Percentiles rank a stretch among this genome's conserved stretches.
Conservation (phyloP, 2,797 vertebrate genomes). For the Acrossocheilus wenchowensis region DNA sequence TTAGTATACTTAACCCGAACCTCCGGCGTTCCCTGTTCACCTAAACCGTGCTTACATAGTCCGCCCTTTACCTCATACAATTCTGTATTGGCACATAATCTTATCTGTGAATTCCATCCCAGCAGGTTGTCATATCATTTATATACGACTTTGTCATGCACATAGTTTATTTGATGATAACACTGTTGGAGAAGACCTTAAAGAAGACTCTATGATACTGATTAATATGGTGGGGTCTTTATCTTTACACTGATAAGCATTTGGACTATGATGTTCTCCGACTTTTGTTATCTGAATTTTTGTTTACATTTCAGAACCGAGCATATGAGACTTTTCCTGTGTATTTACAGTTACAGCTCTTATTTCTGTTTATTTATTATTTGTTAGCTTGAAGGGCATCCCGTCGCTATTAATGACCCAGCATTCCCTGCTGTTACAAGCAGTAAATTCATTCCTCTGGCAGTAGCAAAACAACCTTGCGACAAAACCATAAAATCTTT, state of each 20-base stretch:
- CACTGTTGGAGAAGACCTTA: background rate
- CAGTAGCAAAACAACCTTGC: conserved; percentile 15
- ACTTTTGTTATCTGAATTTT: background rate
- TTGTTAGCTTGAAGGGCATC: background rate
- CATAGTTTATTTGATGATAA: conserved; percentile 31
- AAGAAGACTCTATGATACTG: background rate
- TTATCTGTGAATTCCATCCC: conserved; percentile 24
- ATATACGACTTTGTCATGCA: conserved; percentile 30
- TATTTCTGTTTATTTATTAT: conserved; percentile 16
- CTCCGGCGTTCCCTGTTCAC: conserved; percentile 27
- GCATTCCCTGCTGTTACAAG: background rate
- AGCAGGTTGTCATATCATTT: conserved; percentile 34
- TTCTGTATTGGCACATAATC: conserved; percentile 32
- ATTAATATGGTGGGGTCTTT: background rate
- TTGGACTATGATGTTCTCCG: background rate
- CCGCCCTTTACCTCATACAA: conserved; percentile 15
- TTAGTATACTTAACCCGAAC: conserved; percentile 48
- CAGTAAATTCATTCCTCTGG: conserved; percentile 1
- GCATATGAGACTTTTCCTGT: background rate
- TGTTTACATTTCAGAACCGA: background rate
- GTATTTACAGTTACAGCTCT: conserved; percentile 16
- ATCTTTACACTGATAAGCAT: background rate
- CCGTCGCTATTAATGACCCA: background rate
- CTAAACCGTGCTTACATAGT: conserved; percentile 16
- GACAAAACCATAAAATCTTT: conserved; percentile 35